Base-by-base conservation (phyloP, 2,797 vertebrate genomes). In the Hydrocynus forskahlii region DNA sequence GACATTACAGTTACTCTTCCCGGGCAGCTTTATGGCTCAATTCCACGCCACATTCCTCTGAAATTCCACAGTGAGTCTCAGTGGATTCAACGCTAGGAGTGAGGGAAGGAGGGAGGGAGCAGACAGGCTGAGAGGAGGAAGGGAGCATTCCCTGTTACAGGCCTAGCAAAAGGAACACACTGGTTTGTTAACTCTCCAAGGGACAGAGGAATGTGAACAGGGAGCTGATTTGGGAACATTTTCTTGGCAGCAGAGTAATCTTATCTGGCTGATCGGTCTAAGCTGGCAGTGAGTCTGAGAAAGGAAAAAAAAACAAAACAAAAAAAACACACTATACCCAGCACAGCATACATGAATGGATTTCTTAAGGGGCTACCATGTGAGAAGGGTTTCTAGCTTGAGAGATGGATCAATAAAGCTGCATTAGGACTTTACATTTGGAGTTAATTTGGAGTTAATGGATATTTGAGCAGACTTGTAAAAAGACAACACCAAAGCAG, bases 11-110 rank as follows among this genome's bases (percentile, higher is more conserved):
- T 75, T 60, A 68, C 83, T 70, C 59, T 62, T 71, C 78, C 17
- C 40, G 67, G 83, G 71, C 79, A 80, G 79, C 83, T 88, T 88
- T 69, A 83, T 86, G 71, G 76, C 88, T 83, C 89, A 89, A 91
- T 93, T 90, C 87, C 87, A 82, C 25, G 21, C 60, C 63, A 78
- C 90, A 93, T 92, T 93, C 91, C 90, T 88, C 78, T 84, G 81
- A 82, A 91, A 91, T 87, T 90, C 87, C 89, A 72, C 75, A 80
- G 85, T 72, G 63, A 80, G 80, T 84, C 84, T 87, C 81, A 14
- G 71, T 10, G 60, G 84, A 82, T 63, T 81, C 76, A 21, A 82
- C 75, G 82, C 75, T 23, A 71, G 43, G 52, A 84, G 73, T 78
- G 84, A 74, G 86, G 80, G 62, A 84, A 9, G 63, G 72, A 85